These are phyloP conservation scores for Rhinogobio ventralis DNA, from an alignment of 2,797 vertebrate genomes.

Conservation along the genomic window DNA sequence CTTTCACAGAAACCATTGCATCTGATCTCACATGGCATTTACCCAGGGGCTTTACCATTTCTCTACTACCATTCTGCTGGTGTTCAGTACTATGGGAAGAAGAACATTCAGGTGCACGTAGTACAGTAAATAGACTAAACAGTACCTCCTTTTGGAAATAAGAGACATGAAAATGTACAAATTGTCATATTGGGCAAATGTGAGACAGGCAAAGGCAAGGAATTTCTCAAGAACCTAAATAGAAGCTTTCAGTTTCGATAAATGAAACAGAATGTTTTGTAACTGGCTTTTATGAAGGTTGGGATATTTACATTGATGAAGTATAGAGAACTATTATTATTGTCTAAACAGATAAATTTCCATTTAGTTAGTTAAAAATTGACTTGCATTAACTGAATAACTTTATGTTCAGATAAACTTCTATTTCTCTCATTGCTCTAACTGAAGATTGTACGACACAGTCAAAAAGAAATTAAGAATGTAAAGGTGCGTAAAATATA, in stretches of 20 bases:
- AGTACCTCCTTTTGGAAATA: conserved; percentile 49
- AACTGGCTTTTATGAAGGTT: conserved; percentile 61
- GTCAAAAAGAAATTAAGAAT: conserved; percentile 68
- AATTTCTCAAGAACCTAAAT: conserved; percentile 5
- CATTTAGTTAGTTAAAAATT: conserved; percentile 77
- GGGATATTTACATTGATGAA: conserved; percentile 32
- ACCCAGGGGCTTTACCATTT: conserved; percentile 23
- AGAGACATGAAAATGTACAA: conserved; percentile 72
- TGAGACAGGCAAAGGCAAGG: conserved; percentile 53
- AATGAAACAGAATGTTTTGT: conserved; percentile 37
- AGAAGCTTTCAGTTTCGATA: conserved; percentile 7
- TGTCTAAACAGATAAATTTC: conserved; percentile 27
- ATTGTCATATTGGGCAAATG: conserved; percentile 48
- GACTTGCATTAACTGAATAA: conserved; percentile 60
- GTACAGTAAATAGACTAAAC: conserved; percentile 38
- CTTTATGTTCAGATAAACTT: conserved; percentile 25
- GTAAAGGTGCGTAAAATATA: conserved; percentile 61
- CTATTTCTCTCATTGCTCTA: conserved; percentile 60
- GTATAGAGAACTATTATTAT: conserved; percentile 35
- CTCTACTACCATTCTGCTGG: conserved; percentile 37
- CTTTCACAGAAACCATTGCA: conserved; percentile 49
- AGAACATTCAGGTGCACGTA: conserved; percentile 26
- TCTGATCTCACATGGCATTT: conserved; percentile 38
- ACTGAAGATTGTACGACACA: conserved; percentile 65
- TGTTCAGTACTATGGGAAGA: conserved; percentile 28